Evolutionary conservation across 92 coral and sea anemone species (phyloP), one percentile per base, ranked within the genome.

Genomic region (Porites cylindrica): DNA sequence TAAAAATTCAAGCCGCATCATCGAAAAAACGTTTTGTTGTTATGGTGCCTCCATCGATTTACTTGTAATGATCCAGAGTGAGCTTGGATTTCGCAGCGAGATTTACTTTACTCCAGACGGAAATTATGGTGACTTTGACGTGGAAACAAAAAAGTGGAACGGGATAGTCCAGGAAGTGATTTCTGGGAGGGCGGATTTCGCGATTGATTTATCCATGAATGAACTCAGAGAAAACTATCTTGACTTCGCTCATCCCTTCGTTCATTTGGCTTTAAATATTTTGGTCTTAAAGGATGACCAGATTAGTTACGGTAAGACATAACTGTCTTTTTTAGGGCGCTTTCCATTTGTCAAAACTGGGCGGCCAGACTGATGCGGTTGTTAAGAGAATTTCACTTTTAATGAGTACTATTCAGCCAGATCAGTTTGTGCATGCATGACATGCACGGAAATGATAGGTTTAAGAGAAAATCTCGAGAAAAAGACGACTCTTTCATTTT

Each of bases 1-100:
- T 24, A 20, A 76, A 16, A 77, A 91, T 70, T 16, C 80, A 13
- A 82, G 47, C 18, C 72, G 77, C 7, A 10, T 1, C 23, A 50
- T 13, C n/a, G 59, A 53, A 38, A 88, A 79, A 0, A 88, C 77
- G 51, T 77, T 77, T n/a, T 92, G 94, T 72, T 88, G 92, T 24
- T 84, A 54, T 10, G 94, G 94, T 3, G 88, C 84, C 20, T 79
- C 86, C 21, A 85, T 92, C 53, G 94, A 92, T 74, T 77, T 92
- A 54, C 83, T 92, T 7, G 77, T 18, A 19, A 84, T 92, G 58
- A 79, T 92, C 12, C 87, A 84, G 66, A 76, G 84, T 47, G 92
- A 92, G 43, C 80, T 92, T 23, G 52, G 82, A 3, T 88, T 88
- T 71, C 67, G 75, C 59, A 78, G 90, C 9, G 79, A 79, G 56